Evolutionary conservation across 2,113 vertebrate genomes (phyloP), one percentile per base, ranked within the genome.

Genomic region (Bubo scandiacus): DNA sequence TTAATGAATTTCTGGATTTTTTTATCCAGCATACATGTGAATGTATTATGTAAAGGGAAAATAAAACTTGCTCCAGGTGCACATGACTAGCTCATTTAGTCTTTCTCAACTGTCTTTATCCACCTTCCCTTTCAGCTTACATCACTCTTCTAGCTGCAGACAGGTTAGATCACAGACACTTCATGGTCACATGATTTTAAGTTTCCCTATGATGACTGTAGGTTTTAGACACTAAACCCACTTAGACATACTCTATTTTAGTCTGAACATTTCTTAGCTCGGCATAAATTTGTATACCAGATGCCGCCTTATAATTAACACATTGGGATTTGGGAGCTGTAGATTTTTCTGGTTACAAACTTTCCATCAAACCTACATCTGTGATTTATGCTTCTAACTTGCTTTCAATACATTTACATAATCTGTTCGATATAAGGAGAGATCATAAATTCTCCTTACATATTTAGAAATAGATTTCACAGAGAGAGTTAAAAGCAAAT

Each of bases 201-300:
- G 86, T 45, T 97, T 94, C 54, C 65, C 58, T 87, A 55, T 75
- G 95, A 88, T 88, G 78, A 97, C 68, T 89, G 77, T 91, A 96
- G 81, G 73, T 81, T 91, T 95, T 88, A 87, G 84, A 86, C 81
- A 94, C 71, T 87, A 92, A 96, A 68, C 94, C 94, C 94, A 97
- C 96, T 88, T 97, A 97, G 65, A 91, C 97, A 97, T 94, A 97
- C 96, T 88, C 82, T 95, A 96, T 97, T 97, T 97, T 97, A 97
- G 97, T 97, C 95, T 94, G 92, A 98, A 97, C 96, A 95, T 97
- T 97, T 97, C 97, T 96, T 98, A 97, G 88, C 94, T 98, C 96
- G 96, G 97, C 97, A 98, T 98, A 98, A 97, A 98, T 98, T 98
- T 98, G 95, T 98, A 96, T 96, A 98, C 96, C 98, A 98, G 98